Evolutionary conservation across 2,888 invertebrate species (phyloP), one percentile per base, ranked within the genome.

Genomic region (Sarcophaga rosellei): DNA sequence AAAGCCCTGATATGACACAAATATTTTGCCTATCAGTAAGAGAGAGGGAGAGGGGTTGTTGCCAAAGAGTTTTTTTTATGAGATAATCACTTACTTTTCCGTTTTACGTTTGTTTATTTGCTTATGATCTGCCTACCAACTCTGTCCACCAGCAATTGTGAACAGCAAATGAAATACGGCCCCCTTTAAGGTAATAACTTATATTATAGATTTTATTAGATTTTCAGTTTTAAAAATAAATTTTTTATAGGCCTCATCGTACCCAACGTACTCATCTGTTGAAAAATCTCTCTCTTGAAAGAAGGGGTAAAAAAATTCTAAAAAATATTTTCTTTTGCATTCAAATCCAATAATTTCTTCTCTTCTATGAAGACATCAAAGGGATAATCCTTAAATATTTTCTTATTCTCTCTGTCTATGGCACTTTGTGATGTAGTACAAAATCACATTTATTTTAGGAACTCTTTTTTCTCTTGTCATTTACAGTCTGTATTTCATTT

Each of bases 21-120:
- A 69, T 78, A 20, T 62, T 59, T 35, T 45, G 25, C 78, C 62
- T 53, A 47, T 70, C 78, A 45, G 21, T 47, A 21, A 44, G 17
- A 44, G 20, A 4, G 20, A 47, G 8, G 6, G 25, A 35, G 72
- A 20, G 25, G n/a, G 57, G 70, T 57, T 23, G n/a, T 25, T n/a
- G 12, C 12, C 66, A 44, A 23, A 72, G 57, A 57, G 35, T 35
- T 35, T 35, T 35, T 35, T 25, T 65, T 35, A 79, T 79, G 57
- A 63, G 66, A 66, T 73, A 73, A 74, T 23, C 44, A 80, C 73
- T 68, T 74, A 66, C 66, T 59, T 80, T 80, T 80, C 45, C 73
- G 73, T 73, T 80, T 73, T 53, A 61, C 25, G 47, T 80, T 73
- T 47, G 23, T 72, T 72, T 72, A 12, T 25, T 20, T 72, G 15